Conservation (phyloP, 2,888 invertebrate species). For the Metopia argyrocephala region DNA sequence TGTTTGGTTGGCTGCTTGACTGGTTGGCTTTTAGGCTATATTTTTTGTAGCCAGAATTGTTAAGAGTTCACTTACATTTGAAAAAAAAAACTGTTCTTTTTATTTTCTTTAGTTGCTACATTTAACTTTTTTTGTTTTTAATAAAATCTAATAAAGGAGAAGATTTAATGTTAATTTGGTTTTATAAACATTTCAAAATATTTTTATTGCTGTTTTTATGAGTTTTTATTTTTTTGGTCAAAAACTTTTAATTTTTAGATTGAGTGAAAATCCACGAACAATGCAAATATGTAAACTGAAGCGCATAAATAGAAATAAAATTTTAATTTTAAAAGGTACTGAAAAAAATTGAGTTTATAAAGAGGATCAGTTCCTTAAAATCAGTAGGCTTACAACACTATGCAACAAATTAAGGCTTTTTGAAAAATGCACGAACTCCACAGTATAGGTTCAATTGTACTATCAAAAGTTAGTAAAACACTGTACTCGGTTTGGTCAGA, state of each 20-base stretch:
- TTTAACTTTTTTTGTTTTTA: conserved; percentile 1
- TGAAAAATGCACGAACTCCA: no score
- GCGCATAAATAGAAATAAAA: not conserved
- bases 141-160: conserved; percentile 26
- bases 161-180: conserved; percentile 7
- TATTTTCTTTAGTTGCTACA: not conserved
- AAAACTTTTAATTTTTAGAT: not conserved
- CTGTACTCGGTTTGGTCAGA: no score
- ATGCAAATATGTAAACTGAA: not conserved
- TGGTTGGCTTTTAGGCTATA: conserved; percentile 56
- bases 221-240: conserved; percentile 16
- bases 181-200: no score
- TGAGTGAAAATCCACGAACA: not conserved
- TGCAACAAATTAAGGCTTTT: no score
- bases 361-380: no score
- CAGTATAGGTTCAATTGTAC: no score
- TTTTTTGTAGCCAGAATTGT: conserved; percentile 51
- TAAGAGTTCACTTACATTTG: conserved; percentile 45
- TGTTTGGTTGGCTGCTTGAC: conserved; percentile 31
- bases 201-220: conserved; percentile 11
- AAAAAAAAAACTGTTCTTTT: conserved; percentile 9
- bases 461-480: no score
- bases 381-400: no score
- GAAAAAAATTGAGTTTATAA: no score
- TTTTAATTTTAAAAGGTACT: no score